Base-by-base conservation (phyloP, 2,888 invertebrate genomes). In the Imbricaverruca yamaguchii region DNA sequence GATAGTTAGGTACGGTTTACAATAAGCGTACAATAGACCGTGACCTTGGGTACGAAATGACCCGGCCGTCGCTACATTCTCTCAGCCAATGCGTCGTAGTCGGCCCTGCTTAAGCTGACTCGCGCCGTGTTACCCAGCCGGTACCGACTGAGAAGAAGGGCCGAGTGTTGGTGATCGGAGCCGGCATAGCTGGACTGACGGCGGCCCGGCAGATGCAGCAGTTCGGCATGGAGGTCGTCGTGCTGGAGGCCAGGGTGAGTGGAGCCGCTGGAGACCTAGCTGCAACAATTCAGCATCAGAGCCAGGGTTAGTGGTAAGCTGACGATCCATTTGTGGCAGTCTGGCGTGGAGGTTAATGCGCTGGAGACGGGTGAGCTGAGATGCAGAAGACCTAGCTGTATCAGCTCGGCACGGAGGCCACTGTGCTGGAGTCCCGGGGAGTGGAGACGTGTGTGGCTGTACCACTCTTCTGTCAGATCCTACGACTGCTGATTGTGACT, bases 361-460 rank as follows among this genome's bases (percentile, higher is more conserved):
- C 1, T 39, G 39, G 39, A 39, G 39, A 39, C 85, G 98, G 98
- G 79, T 96, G 98, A 61, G 96, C 97, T 25, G 98, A 98, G 0
- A 89, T 98, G 83, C 94, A 95, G 55, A 98, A 97, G 63, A 98
- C 97, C 0, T 93, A 96, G 84, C 98, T 98, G 85, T 93, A 94
- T 85, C 95, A 96, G 83, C 98, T 98, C 89, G 98, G 98, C 8
- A 93, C 98, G 90, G 97, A 98, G 88, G 97, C 97, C 21, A 91
- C 96, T 57, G 93, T 98, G 56, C 84, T 90, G 39, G 90, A 90
- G 85, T 87, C 90, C 9, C 86, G 90, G 85, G 89, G 85, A 82
- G 86, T 85, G 39, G 39, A 39, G 39, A 39, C 39, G 39, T 39
- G 39, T 39, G 39, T 39, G 39, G 39, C 39, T 39, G 39, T 39